These are phyloP conservation scores for Pseudococcus viburni DNA, from an alignment of 2,888 invertebrate species.

Conservation along the genomic window DNA sequence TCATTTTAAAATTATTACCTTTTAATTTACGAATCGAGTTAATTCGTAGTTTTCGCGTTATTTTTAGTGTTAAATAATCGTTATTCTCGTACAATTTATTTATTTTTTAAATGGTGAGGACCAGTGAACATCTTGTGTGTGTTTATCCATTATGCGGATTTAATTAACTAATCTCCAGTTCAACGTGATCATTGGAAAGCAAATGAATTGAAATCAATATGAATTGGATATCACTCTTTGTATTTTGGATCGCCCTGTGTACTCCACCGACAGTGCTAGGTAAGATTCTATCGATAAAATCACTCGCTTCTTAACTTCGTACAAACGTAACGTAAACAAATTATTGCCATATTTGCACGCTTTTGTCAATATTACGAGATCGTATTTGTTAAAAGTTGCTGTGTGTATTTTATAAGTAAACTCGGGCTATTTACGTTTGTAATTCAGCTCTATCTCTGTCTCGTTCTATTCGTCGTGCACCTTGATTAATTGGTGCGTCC, in stretches of 20 bases:
- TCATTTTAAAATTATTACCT: neutral
- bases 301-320: neutral
- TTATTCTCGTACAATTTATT: neutral
- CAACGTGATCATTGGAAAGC: neutral
- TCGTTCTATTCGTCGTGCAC: neutral
- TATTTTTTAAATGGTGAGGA: neutral
- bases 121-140: neutral
- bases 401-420: conserved; percentile 22
- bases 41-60: conserved; percentile 34
- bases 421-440: conserved; percentile 19
- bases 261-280: conserved; percentile 28
- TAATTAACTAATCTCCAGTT: neutral
- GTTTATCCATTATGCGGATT: conserved; percentile 39
- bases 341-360: conserved; percentile 13
- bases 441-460: neutral
- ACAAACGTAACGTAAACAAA: neutral
- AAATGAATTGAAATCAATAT: conserved; percentile 45
- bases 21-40: neutral
- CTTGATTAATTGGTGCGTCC: conserved; percentile 41
- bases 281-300: neutral
- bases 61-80: neutral
- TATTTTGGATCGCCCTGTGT: conserved; percentile 50
- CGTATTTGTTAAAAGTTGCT: conserved; percentile 22
- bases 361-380: conserved; percentile 17
- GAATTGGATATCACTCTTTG: conserved; percentile 13